Base-by-base conservation (phyloP, 1,140 invertebrate species). In the Halictus rubicundus region DNA sequence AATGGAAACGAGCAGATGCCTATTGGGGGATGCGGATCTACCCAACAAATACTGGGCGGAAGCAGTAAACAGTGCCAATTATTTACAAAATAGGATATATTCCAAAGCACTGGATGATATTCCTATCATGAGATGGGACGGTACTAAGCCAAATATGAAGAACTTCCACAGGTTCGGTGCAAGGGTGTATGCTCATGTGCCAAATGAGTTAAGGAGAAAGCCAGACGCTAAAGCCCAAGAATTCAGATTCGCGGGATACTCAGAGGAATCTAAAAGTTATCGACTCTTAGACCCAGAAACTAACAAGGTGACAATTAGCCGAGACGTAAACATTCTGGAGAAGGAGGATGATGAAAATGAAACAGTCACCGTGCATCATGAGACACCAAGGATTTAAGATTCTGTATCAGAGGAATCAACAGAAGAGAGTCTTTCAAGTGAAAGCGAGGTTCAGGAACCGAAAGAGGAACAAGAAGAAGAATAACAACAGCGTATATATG, bases 31-130 rank as follows among this genome's bases (percentile, higher is more conserved):
- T n/a, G 60, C 23, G 19, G 37, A 68, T 12, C 14, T 75, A 19
- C 60, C 23, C 12, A 72, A 72, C 9, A 72, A 72, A n/a, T 72
- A 72, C 61, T 72, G 70, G 70, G 39, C 25, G 9, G 59, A 72
- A 16, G 59, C 59, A 72, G 70, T 72, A 12, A 8, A 37, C 12
- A 72, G 23, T 1, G 70, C 70, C 5, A 71, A 46, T 27, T 61
- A 71, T 71, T 54, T 71, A 1, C 69, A 71, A 8, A 71, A 71
- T 54, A 42, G 70, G 21, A 16, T 72, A 49, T 27, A 25, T 32
- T 57, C 54, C 5, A 72, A 39, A n/a, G 32, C 32, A 23, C 59
- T n/a, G 14, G 52, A 37, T 2, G 52, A 21, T 0, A 61, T 27
- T 61, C 52, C 59, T 16, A 5, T 37, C 8, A 12, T 61, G 16